A percentile compares a stretch with the other conserved stretches of the same genome.
Conservation (phyloP, 53 echinoderm and acorn worm genomes). For the Paracentrotus lividus region DNA sequence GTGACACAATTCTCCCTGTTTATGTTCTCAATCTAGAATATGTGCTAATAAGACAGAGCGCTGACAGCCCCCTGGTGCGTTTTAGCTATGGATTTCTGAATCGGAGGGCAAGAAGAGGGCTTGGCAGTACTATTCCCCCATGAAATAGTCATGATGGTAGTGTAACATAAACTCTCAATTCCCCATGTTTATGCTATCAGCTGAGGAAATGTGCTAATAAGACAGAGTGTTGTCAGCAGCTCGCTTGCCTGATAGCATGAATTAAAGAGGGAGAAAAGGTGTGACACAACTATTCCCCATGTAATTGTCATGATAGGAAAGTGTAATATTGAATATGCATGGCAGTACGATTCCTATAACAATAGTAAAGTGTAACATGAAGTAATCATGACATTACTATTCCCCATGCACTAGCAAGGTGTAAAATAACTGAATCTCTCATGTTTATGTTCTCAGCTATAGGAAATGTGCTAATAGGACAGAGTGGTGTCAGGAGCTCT, state of each 20-base stretch:
- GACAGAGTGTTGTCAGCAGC: background rate
- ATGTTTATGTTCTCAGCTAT: slow-evolving; percentile 12
- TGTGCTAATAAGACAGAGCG: slow-evolving; percentile 33
- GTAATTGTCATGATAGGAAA: too few relatives aligned
- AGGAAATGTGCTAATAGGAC: slow-evolving; percentile 37
- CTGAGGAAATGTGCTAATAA: slow-evolving; percentile 35
- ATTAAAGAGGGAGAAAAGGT: background rate
- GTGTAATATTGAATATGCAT: too few relatives aligned
- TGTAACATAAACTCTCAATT: too few relatives aligned
- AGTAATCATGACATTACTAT: too few relatives aligned
- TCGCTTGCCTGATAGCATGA: background rate
- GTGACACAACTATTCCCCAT: background rate
- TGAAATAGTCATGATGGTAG: too few relatives aligned
- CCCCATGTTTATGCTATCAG: slow-evolving; percentile 19
- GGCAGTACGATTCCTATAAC: too few relatives aligned
- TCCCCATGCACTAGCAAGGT: too few relatives aligned
- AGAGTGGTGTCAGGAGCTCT: too few relatives aligned
- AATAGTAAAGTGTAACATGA: too few relatives aligned
- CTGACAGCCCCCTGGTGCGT: background rate
- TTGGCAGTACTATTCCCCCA: background rate
- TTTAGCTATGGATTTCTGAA: background rate
- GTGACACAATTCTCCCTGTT: slow-evolving; percentile 24
- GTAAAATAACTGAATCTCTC: background rate
- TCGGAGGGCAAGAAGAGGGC: background rate
- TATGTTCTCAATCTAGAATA: slow-evolving; percentile 24